Base-by-base conservation (phyloP, 1,140 invertebrate genomes). In the Drosophila murphyi region DNA sequence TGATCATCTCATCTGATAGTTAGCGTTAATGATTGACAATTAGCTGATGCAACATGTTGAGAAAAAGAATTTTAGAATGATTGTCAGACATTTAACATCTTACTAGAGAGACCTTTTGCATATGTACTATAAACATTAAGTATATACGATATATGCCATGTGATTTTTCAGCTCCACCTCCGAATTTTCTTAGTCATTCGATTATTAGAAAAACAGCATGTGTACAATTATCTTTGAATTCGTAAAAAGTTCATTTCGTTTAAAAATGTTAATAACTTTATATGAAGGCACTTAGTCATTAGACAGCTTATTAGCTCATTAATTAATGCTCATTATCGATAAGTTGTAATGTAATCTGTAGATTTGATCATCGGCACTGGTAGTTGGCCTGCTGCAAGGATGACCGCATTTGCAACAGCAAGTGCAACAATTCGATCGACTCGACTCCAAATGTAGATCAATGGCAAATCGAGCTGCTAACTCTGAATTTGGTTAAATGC, bases 401-500 rank as follows among this genome's bases (percentile, higher is more conserved):
- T 29, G 45, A 37, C 32, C 37, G 32, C 48, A 51, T 0, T 10
- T 6, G 51, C 80, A 82, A 68, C 63, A 82, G 72, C 81, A 85
- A 83, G 80, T 83, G 76, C 81, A 83, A 63, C 51, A 45, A 59
- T 52, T 59, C 31, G 43, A 43, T 20, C 47, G 61, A 34, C 70
- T 20, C 47, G 61, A 34, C 70, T 54, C 47, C 57, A 51, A 72
- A 88, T 88, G 85, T 88, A 88, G 85, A 88, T 88, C 85, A 88
- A 88, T 88, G 85, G 86, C 85, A 88, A 88, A 89, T 61, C 59
- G 76, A 70, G 57, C 60, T 60, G 52, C 55, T 63, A 45, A 32
- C 59, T 56, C 81, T 85, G 77, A 86, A 89, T 89, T 88, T 88
- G 83, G 83, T 80, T 88, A 80, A 81, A 70, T 70, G 59, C 61